Base-by-base conservation (phyloP, 1,140 invertebrate species). In the Lepidurus packardi region DNA sequence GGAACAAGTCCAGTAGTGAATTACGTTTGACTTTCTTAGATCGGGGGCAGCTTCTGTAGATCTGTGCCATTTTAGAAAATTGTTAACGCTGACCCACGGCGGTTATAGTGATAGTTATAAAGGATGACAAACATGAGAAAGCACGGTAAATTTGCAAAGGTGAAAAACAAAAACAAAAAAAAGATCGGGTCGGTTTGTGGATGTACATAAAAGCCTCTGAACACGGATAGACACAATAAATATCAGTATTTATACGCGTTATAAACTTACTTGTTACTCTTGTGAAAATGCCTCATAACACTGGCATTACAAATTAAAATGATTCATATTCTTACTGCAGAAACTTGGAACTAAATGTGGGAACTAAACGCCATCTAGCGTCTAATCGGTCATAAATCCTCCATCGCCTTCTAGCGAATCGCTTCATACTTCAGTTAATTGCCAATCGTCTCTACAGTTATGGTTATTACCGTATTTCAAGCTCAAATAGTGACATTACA, bases 181-280 rank as follows among this genome's bases (percentile, higher is more conserved):
- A 65, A 21, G 21, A n/a, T 13, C 16, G 21, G 53, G 53, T 65
- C 21, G 53, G 21, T 65, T 65, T 65, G 53, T 65, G 9, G 13
- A 65, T 65, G 53, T 65, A 65, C 53, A 65, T 65, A 65, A 65
- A 65, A 65, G 53, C 53, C 53, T 65, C 53, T 65, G 53, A 65
- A 65, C 53, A 65, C 13, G 53, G 53, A n/a, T 65, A 65, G 53
- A 65, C 8, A 65, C 53, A 65, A 65, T 65, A 65, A 65, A 65
- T 65, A 65, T 65, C 53, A 65, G 53, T 65, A 65, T 65, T 65
- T 65, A 65, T 65, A 65, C 21, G 53, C 53, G 53, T 16, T 65
- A 9, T 16, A n/a, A 7, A n/a, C 53, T 65, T 34, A 34, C 34
- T 34, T 4, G 34, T 34, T 34, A 34, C 34, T 34, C 1, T 34